Conservation (phyloP, 1,140 invertebrate species). For the Panulirus ornatus region DNA sequence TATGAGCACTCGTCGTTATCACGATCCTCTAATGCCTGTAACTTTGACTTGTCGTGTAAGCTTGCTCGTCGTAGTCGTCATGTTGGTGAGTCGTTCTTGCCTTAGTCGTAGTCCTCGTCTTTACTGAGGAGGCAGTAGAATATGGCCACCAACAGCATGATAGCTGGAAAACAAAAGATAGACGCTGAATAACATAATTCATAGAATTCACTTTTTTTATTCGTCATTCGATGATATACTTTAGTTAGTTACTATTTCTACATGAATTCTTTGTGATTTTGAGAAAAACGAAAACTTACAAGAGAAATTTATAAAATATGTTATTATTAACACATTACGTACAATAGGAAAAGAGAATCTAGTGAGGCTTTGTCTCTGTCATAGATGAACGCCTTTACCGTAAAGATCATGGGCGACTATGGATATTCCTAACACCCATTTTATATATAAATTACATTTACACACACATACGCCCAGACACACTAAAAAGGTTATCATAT, state of each 20-base stretch:
- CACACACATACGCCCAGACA: neutral
- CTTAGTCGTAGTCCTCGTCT: constrained; percentile 25
- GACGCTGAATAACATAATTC: neutral
- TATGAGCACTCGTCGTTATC: neutral
- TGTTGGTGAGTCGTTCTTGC: neutral
- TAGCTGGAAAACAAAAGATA: constrained; percentile 37
- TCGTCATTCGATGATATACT: neutral
- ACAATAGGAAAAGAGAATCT: too few species aligned
- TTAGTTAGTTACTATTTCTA: too few species aligned
- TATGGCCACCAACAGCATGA: constrained; percentile 59
- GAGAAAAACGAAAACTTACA: too few species aligned
- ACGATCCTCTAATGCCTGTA: neutral
- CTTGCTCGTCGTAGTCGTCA: neutral
- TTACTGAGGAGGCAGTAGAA: constrained; percentile 57
- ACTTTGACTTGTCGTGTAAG: neutral
- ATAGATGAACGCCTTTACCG: neutral
- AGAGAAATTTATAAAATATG: too few species aligned
- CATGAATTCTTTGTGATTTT: too few species aligned
- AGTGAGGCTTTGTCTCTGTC: too few species aligned
- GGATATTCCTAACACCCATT: neutral
- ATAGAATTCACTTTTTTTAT: neutral
- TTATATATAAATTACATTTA: neutral
- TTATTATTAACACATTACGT: too few species aligned
- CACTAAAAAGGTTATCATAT: constrained; percentile 4
- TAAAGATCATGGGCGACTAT: neutral